These are phyloP conservation scores for Musca domestica DNA, from an alignment of 1,140 invertebrate genomes.

Conservation along the genomic window DNA sequence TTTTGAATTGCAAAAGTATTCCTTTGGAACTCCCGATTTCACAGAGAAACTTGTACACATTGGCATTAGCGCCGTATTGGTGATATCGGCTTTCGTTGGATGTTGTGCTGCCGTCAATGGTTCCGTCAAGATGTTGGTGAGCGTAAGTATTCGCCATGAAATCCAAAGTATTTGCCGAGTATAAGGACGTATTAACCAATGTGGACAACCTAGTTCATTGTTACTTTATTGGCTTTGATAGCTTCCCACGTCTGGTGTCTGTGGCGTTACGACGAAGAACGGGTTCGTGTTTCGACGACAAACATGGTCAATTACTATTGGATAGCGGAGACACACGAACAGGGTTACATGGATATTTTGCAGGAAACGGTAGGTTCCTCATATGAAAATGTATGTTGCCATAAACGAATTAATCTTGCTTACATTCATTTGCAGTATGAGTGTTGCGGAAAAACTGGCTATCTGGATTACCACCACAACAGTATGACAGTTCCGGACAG, in stretches of 20 bases:
- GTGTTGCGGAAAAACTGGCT: slow-evolving; percentile 41
- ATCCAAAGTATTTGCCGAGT: too few species aligned
- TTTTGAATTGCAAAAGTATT: slow-evolving; percentile 38
- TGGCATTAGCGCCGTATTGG: slow-evolving; percentile 32
- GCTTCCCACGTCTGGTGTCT: slow-evolving; percentile 39
- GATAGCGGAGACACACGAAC: slow-evolving; percentile 39
- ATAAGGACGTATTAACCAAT: too few species aligned
- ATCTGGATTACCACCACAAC: slow-evolving; percentile 34
- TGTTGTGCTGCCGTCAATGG: slow-evolving; percentile 43
- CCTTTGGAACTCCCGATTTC: slow-evolving; percentile 38
- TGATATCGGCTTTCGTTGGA: slow-evolving; percentile 40
- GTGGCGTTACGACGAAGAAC: slow-evolving; percentile 39
- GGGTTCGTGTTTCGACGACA: slow-evolving; percentile 34
- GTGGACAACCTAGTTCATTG: slow-evolving; percentile 33
- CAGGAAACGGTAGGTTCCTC: slow-evolving; percentile 33
- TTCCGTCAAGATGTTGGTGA: slow-evolving; percentile 43
- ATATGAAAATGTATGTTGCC: too few species aligned
- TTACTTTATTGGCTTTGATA: slow-evolving; percentile 35
- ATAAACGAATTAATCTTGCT: too few species aligned
- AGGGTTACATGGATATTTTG: slow-evolving; percentile 40
- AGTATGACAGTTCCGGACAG: slow-evolving; percentile 38
- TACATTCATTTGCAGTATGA: slow-evolving; percentile 33
- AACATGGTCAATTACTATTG: slow-evolving; percentile 38
- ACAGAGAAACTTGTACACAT: slow-evolving; percentile 40
- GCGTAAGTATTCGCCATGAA: slow-evolving; percentile 31